Conservation (phyloP, 2,888 invertebrate species). For the Stictocephala bisonia region DNA sequence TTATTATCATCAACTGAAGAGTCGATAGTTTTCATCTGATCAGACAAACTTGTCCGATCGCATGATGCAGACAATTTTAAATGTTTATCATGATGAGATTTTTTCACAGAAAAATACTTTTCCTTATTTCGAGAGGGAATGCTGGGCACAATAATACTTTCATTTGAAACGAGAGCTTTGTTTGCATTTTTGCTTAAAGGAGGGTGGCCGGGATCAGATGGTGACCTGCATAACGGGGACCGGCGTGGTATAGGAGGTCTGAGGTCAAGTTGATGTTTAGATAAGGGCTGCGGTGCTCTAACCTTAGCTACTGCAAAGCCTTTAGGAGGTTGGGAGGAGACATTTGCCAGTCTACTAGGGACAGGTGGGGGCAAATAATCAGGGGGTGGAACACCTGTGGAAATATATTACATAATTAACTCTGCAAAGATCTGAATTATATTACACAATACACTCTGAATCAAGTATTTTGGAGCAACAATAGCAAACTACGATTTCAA, state of each 20-base stretch:
- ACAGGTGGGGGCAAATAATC: slow-evolving; percentile 30
- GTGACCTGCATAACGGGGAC: background rate
- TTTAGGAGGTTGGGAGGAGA: background rate
- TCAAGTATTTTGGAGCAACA: too few relatives aligned
- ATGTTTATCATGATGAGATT: background rate
- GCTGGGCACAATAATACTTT: background rate
- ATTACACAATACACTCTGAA: too few relatives aligned
- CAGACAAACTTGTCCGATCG: too few relatives aligned
- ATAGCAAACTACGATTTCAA: too few relatives aligned
- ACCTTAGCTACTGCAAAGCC: background rate
- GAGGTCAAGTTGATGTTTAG: background rate
- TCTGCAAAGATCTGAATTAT: too few relatives aligned
- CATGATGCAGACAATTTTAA: too few relatives aligned
- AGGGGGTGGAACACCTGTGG: slow-evolving; percentile 19
- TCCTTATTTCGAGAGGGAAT: background rate
- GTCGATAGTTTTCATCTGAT: too few relatives aligned
- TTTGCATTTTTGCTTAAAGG: background rate
- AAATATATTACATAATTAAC: too few relatives aligned
- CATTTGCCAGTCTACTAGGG: background rate
- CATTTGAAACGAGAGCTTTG: background rate
- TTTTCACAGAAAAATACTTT: slow-evolving; percentile 24
- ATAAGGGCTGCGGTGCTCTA: background rate
- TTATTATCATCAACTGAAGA: too few relatives aligned
- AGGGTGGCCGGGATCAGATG: background rate
- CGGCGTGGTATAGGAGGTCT: slow-evolving; percentile 5